Evolutionary conservation across 2,888 invertebrate genomes (phyloP).

Genomic region (Syrista parreyssii): DNA sequence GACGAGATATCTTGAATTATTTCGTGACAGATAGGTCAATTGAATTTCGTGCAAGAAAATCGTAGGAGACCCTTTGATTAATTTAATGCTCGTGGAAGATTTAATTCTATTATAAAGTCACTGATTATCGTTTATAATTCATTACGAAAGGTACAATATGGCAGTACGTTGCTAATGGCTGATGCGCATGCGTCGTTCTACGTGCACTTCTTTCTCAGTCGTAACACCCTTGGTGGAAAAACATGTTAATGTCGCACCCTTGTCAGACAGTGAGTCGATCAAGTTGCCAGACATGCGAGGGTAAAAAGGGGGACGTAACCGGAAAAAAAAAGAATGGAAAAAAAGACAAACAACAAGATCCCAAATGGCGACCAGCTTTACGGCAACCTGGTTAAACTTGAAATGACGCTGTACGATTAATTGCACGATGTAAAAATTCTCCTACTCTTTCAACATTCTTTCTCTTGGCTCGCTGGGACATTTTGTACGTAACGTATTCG

Average conservation of each 20-base stretch:
- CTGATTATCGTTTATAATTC: not conserved
- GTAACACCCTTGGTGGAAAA: not conserved
- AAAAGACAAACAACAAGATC: not conserved
- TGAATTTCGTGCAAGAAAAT: not conserved
- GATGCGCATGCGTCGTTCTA: not conserved
- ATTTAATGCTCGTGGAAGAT: too few relatives aligned
- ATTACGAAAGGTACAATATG: not conserved
- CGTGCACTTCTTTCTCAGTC: not conserved
- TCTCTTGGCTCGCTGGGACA: not conserved
- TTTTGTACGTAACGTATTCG: not conserved
- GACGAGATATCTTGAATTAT: not conserved
- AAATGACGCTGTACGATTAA: not conserved
- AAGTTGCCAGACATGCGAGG: not conserved
- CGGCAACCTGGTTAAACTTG: not conserved
- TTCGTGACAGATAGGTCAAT: not conserved
- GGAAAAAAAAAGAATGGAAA: not conserved
- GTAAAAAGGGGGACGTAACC: not conserved
- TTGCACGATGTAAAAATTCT: not conserved
- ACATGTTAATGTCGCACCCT: not conserved
- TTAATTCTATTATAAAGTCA: not conserved
- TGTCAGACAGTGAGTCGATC: not conserved
- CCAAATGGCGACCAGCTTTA: not conserved
- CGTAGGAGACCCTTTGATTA: not conserved
- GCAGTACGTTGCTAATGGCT: not conserved
- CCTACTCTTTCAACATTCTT: not conserved